Evolutionary conservation across 1,140 invertebrate species (phyloP).

Genomic region (Parasteatoda tepidariorum): DNA sequence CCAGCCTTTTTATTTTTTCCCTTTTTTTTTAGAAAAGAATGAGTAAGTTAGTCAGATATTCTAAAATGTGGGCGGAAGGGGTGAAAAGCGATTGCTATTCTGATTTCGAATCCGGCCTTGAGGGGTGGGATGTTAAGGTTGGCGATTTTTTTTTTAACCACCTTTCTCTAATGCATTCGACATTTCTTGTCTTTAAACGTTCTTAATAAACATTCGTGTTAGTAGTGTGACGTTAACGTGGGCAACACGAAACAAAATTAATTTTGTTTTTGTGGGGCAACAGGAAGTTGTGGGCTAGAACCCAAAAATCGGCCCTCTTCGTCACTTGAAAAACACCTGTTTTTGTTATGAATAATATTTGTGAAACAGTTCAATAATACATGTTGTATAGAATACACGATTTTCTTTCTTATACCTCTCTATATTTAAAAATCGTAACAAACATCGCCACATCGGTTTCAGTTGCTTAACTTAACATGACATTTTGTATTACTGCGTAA

Average conservation of each 20-base stretch:
- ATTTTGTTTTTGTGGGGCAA: too few relatives aligned
- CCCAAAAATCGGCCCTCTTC: neutral
- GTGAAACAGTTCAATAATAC: too few relatives aligned
- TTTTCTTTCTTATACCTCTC: too few relatives aligned
- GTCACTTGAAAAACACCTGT: neutral
- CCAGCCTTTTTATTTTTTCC: too few relatives aligned
- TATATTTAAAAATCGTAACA: too few relatives aligned
- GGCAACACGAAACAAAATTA: too few relatives aligned
- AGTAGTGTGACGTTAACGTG: neutral
- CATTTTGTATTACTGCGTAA: too few relatives aligned
- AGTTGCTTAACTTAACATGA: too few relatives aligned
- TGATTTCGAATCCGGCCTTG: constrained; percentile 22
- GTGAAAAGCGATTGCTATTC: constrained; percentile 2
- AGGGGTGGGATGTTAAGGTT: constrained; percentile 9
- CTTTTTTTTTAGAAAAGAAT: too few relatives aligned
- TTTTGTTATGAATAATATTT: too few relatives aligned
- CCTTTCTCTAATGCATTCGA: neutral
- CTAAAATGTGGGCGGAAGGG: constrained; percentile 25
- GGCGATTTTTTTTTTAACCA: constrained; percentile 5
- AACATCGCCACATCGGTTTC: too few relatives aligned
- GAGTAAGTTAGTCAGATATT: neutral
- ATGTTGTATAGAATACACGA: too few relatives aligned
- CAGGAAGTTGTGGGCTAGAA: constrained; percentile 38
- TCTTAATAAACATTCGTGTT: neutral
- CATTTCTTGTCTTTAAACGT: neutral